Evolutionary conservation across 2,113 vertebrate genomes (phyloP).

Genomic region (Irena cyanogastra): DNA sequence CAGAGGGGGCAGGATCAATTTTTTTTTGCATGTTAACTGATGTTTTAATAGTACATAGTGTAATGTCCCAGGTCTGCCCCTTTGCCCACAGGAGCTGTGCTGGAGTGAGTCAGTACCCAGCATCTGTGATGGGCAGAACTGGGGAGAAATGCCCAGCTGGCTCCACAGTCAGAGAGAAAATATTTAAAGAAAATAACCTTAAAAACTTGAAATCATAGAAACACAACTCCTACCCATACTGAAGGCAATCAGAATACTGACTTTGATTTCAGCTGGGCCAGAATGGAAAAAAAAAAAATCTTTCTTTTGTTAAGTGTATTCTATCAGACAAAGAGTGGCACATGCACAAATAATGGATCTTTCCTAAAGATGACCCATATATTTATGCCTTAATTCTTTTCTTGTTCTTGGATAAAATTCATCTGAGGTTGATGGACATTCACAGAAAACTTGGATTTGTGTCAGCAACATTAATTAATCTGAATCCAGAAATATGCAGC

Average conservation of each 20-base stretch:
- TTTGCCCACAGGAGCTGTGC: background rate
- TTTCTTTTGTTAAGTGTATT: background rate
- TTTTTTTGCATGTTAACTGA: background rate
- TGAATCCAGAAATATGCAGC: conserved; percentile 29
- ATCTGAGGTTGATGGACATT: background rate
- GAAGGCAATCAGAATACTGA: background rate
- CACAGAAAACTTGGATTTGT: conserved; percentile 29
- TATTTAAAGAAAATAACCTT: background rate
- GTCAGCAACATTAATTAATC: conserved; percentile 51
- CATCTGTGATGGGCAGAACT: background rate
- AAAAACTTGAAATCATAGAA: background rate
- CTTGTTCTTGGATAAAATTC: background rate
- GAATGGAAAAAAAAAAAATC: background rate
- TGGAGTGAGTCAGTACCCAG: background rate
- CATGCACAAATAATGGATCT: background rate
- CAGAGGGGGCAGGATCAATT: background rate
- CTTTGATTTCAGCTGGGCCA: background rate
- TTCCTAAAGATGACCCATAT: background rate
- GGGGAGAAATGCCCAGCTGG: rapidly evolving
- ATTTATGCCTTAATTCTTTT: background rate
- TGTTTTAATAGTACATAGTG: background rate
- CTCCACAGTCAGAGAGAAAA: background rate
- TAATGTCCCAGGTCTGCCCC: background rate
- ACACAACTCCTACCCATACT: background rate
- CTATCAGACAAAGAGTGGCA: background rate